Evolutionary conservation across 2,888 invertebrate species (phyloP).

Genomic region (Heliconius aoede): DNA sequence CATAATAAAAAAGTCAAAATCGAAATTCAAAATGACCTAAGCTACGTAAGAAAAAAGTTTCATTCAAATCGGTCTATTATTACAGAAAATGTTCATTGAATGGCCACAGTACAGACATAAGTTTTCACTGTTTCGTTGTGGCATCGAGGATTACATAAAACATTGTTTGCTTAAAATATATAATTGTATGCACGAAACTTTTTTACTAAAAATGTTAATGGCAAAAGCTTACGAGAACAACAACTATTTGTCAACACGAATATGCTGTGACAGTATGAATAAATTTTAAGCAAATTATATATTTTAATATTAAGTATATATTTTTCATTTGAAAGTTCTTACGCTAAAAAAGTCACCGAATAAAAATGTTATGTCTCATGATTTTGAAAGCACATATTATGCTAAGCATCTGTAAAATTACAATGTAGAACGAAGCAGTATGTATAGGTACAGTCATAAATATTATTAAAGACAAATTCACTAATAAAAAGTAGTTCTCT

Average conservation of each 20-base stretch:
- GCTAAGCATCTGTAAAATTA: neutral
- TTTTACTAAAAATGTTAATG: neutral
- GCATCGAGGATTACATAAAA: neutral
- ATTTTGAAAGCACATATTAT: neutral
- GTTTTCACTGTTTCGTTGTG: too few relatives aligned
- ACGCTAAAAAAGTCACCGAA: neutral
- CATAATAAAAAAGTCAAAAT: too few relatives aligned
- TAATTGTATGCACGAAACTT: neutral
- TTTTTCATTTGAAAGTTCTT: neutral
- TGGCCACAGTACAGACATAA: too few relatives aligned
- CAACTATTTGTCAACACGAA: slow-evolving; percentile 1
- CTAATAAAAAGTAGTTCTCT: neutral
- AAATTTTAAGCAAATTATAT: neutral
- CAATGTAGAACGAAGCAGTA: neutral
- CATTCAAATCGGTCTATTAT: too few relatives aligned
- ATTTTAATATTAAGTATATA: too few relatives aligned
- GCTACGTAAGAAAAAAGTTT: too few relatives aligned
- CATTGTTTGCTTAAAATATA: neutral
- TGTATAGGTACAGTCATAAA: neutral
- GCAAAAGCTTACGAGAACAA: neutral
- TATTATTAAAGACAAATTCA: neutral
- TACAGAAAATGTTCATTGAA: too few relatives aligned
- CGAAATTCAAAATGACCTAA: too few relatives aligned
- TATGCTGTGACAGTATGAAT: neutral
- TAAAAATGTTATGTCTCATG: neutral